A percentile compares a stretch with the other conserved stretches of the same genome.
Conservation (phyloP, 2,113 vertebrate genomes). For the Mohoua ochrocephala region DNA sequence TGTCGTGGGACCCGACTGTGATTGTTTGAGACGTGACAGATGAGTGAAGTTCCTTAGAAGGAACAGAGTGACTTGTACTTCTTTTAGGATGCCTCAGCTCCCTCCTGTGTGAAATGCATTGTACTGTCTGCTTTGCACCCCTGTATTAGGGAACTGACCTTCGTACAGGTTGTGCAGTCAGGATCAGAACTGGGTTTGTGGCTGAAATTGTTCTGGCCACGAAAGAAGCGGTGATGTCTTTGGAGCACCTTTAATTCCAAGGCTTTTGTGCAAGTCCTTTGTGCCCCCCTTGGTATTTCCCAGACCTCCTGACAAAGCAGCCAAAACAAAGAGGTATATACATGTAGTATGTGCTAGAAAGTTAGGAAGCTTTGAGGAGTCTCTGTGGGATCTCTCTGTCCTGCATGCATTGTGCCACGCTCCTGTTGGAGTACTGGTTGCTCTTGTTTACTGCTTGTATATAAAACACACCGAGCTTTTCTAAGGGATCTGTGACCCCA, state of each 20-base stretch:
- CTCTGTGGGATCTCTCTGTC: neutral
- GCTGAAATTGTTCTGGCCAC: neutral
- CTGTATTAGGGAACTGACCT: neutral
- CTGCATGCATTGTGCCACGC: neutral
- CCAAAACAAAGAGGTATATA: neutral
- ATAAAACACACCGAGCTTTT: neutral
- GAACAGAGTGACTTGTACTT: neutral
- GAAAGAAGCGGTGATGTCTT: neutral
- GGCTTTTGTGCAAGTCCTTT: neutral
- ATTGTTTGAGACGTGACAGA: neutral
- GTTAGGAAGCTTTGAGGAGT: neutral
- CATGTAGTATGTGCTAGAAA: neutral
- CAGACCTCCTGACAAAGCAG: neutral
- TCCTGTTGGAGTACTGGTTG: neutral
- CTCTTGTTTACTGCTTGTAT: neutral
- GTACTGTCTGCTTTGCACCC: neutral
- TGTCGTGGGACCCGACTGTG: rapidly evolving
- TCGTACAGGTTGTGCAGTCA: rapidly evolving
- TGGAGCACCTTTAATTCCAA: neutral
- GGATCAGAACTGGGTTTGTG: neutral
- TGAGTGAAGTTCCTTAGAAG: neutral
- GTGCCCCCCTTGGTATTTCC: neutral
- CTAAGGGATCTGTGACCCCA: neutral
- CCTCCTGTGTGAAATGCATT: neutral
- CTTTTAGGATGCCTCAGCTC: neutral